These are phyloP conservation scores for Lagocephalus sceleratus DNA, from an alignment of 2,797 vertebrate species.

Conservation along the genomic window DNA sequence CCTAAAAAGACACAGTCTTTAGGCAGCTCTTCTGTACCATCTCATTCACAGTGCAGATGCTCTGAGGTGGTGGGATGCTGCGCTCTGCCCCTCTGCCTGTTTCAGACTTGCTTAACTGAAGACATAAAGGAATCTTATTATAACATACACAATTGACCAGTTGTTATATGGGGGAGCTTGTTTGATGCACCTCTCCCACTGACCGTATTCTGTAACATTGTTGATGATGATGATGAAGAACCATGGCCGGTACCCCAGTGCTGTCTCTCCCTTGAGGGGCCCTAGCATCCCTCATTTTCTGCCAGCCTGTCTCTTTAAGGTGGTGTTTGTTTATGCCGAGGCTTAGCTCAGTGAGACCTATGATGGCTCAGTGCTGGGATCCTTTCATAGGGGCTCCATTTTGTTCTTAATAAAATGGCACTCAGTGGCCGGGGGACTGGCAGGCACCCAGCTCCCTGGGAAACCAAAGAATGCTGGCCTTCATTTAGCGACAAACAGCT, in stretches of 20 bases:
- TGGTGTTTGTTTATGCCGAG: conserved; percentile 72
- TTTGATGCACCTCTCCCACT: neutral
- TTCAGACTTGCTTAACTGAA: too few relatives aligned
- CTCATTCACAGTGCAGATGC: too few relatives aligned
- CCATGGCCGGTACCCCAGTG: conserved; percentile 17
- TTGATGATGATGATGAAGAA: conserved; percentile 27
- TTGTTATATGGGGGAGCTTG: too few relatives aligned
- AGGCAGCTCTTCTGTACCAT: neutral
- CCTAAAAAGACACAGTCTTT: conserved; percentile 11
- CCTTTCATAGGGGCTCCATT: conserved; percentile 79
- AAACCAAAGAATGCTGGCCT: conserved; percentile 80
- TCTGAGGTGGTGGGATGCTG: too few relatives aligned
- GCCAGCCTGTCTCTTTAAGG: conserved; percentile 77
- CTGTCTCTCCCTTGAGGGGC: conserved; percentile 44
- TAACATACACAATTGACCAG: too few relatives aligned
- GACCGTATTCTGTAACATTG: neutral
- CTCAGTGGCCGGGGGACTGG: conserved; percentile 78
- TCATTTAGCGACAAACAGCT: conserved; percentile 80
- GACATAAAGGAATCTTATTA: too few relatives aligned
- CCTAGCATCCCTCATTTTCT: conserved; percentile 53
- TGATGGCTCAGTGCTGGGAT: conserved; percentile 72
- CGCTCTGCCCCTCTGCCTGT: too few relatives aligned
- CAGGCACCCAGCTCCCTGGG: conserved; percentile 79
- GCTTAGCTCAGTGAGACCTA: conserved; percentile 69
- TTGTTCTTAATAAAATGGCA: conserved; percentile 82